Base-by-base conservation (phyloP, 2,888 invertebrate species). In the Peribatodes rhomboidaria region DNA sequence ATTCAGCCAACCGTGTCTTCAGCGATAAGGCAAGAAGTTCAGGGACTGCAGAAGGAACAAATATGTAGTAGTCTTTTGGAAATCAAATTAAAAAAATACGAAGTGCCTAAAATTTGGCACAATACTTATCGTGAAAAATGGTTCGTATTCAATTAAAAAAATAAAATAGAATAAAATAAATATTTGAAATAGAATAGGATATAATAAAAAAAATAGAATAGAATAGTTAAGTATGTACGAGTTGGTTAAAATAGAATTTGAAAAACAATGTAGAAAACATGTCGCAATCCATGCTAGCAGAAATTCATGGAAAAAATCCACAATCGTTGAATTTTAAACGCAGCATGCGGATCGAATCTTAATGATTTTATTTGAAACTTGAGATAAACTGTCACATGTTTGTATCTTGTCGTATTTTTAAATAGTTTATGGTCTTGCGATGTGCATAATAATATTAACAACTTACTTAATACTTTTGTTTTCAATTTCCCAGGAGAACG, bases 1-100 rank as follows among this genome's bases (percentile, higher is more conserved):
- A 68, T 68, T 73, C 81, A 81, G 66, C 85, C 78, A 71, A 85
- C 81, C 86, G 79, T 84, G 68, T 70, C 78, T 69, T 56, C 65
- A 60, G 44, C 67, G 42, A 49, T 69, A 72, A 72, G 69, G 68
- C 62, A 67, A 69, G 61, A 52, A 59, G 54, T 66, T 60, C 50
- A 44, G 18, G n/a, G 54, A 39, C 53, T 53, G 4, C 2, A 31
- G 7, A 18, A 65, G 67, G 69, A 18, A 47, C 47, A 47, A 42
- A 50, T 13, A n/a, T 3, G 7, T 18, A 1, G 35, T n/a, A 37
- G 27, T 31, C 6, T 2, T 27, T 14, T 14, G 6, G n/a, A 27
- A 27, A 49, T n/a, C 16, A 33, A 33, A 49, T n/a, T 37, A 20
- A 14, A 31, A 41, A 27, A 41, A 1, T n/a, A 27, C 27, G 14